Base-by-base conservation (phyloP, 64 coral and sea anemone species). In the Platygyra sinensis region DNA sequence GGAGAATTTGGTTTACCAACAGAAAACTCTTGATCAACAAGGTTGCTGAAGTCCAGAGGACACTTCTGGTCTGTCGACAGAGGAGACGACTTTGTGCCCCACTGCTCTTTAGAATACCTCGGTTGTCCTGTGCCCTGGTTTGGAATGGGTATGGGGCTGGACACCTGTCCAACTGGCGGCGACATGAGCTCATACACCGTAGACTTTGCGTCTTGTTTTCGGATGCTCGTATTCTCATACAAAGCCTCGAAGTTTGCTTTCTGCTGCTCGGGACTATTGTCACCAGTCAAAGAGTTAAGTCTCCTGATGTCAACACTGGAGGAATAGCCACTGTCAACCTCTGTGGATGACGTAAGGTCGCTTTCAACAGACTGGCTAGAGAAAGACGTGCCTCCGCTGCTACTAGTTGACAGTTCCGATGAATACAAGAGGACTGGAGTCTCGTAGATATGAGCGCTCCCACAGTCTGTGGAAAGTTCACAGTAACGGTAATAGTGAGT, bases 281-380 rank as follows among this genome's bases (percentile, higher is more conserved):
- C 84, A 33, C 83, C 87, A 72, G 69, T 88, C 3, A 31, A 72
- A 75, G 77, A 76, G 31, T 55, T 73, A 38, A 79, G 86, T 22
- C 87, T 86, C 25, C 80, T 39, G 10, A 50, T 27, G 30, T 96
- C 94, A 29, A 81, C 38, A 61, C 95, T 94, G 8, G 95, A 97
- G 0, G 91, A 97, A 73, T 97, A 97, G 1, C 95, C 95, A 78
- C 94, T 96, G 67, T 96, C 94, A 74, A 52, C 82, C 59, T 94
- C 95, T 29, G 71, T 62, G 8, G 82, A 87, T 18, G 87, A 97
- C 13, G 88, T 90, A 0, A 97, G 28, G 55, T 97, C 95, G 29
- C 92, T 94, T 5, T 97, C 95, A 18, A 94, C 32, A 64, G 95
- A 97, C 5, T 67, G 79, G 32, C 80, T 61, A 31, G 80, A 93